Evolutionary conservation across 2,113 vertebrate genomes (phyloP).

Genomic region (Albula goreensis): DNA sequence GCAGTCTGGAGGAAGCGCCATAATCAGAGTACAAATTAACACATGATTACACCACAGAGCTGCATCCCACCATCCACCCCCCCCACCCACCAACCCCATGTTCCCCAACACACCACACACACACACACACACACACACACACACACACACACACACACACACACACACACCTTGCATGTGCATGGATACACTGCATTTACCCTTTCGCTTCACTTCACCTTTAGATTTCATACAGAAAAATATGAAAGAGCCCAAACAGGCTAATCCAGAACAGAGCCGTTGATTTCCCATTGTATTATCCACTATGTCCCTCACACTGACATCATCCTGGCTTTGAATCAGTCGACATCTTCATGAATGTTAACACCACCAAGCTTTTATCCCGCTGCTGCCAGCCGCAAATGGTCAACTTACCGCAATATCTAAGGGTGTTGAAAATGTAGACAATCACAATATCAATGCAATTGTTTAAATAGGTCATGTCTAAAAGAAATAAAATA

Average conservation of each 20-base stretch:
- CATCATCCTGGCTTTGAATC: not conserved
- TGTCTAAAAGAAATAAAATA: too few species aligned
- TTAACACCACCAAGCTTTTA: too few species aligned
- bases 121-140: slow-evolving; percentile 27
- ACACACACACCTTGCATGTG: slow-evolving; percentile 13
- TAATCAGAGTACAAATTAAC: not conserved
- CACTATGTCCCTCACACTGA: not conserved
- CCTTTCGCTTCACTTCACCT: too few species aligned
- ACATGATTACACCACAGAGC: not conserved
- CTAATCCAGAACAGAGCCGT: not conserved
- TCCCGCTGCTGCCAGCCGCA: too few species aligned
- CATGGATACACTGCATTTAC: too few species aligned
- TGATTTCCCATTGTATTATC: not conserved
- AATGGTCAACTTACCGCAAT: too few species aligned
- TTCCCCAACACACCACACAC: not conserved
- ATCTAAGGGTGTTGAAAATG: too few species aligned
- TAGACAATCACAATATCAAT: too few species aligned
- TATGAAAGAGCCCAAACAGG: too few species aligned
- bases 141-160: slow-evolving; percentile 21
- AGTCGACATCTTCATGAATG: not conserved
- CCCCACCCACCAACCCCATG: not conserved
- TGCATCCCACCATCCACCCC: not conserved
- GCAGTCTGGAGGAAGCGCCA: not conserved
- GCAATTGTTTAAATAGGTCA: too few species aligned
- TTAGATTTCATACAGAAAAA: too few species aligned